phyloP scores from a whole-genome alignment of 2,113 vertebrate species.

The Actenoides hombroni region DNA sequence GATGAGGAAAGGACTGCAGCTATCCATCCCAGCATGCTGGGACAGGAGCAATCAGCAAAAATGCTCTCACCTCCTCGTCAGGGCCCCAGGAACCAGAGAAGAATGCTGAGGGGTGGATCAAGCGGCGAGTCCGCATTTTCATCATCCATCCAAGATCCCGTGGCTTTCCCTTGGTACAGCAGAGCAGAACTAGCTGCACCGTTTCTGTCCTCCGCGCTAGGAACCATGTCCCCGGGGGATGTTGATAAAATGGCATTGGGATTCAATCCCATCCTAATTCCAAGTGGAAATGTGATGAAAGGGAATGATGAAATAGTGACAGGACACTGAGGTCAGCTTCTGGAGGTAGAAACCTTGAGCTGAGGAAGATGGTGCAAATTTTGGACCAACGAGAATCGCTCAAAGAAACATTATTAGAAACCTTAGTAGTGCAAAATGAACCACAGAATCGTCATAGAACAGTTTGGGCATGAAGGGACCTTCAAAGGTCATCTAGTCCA shows the following conservation, averaged over 20 bases:
- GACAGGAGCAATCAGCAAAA: background rate
- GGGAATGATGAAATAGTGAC: background rate
- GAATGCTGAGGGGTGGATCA: background rate
- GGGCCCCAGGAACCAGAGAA: background rate
- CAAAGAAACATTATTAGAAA: background rate
- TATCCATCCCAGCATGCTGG: accelerated
- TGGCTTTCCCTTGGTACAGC: background rate
- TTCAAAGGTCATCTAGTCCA: background rate
- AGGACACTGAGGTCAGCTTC: background rate
- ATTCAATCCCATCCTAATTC: background rate
- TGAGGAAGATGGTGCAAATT: background rate
- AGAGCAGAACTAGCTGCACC: background rate
- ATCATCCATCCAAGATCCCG: background rate
- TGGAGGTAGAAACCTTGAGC: background rate
- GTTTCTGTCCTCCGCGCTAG: background rate
- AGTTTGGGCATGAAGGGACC: background rate
- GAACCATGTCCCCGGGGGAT: background rate
- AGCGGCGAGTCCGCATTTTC: accelerated
- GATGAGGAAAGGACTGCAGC: background rate
- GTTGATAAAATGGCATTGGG: background rate
- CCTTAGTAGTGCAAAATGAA: background rate
- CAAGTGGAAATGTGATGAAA: background rate
- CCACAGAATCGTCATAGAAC: background rate
- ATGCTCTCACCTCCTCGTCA: background rate
- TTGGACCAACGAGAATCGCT: accelerated